Conservation (phyloP, 1,140 invertebrate genomes). For the Drosophila kohkoa region DNA sequence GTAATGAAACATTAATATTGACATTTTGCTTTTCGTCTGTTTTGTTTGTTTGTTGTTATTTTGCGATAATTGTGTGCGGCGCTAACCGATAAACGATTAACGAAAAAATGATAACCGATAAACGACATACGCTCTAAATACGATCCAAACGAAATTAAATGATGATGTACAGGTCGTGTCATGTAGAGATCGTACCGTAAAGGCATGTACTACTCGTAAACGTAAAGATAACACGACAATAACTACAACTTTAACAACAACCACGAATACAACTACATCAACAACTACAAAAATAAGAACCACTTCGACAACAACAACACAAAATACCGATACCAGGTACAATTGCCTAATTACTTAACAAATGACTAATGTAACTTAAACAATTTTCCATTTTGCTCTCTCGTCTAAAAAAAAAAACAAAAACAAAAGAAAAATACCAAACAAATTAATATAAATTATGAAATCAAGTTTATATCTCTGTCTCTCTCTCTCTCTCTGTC, state of each 20-base stretch:
- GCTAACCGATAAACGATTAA: slow-evolving; percentile 26
- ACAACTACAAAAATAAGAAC: slow-evolving; percentile 62
- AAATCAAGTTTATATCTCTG: slow-evolving; percentile 63
- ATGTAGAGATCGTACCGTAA: slow-evolving; percentile 78
- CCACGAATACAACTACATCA: slow-evolving; percentile 60
- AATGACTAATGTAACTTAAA: slow-evolving; percentile 22
- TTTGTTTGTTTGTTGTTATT: slow-evolving; percentile 44
- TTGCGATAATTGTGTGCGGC: slow-evolving; percentile 18
- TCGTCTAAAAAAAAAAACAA: slow-evolving; percentile 56
- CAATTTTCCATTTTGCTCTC: slow-evolving; percentile 75
- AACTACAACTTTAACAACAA: slow-evolving; percentile 47
- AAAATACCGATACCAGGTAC: slow-evolving; percentile 81
- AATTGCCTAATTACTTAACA: slow-evolving; percentile 61
- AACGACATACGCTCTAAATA: slow-evolving; percentile 14
- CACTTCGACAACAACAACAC: slow-evolving; percentile 82
- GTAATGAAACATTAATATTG: slow-evolving; percentile 50
- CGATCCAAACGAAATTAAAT: slow-evolving; percentile 21
- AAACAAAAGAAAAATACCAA: slow-evolving; percentile 34
- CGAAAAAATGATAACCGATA: slow-evolving; percentile 30
- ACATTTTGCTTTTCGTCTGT: slow-evolving; percentile 37
- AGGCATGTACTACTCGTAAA: slow-evolving; percentile 79
- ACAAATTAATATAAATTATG: slow-evolving; percentile 52
- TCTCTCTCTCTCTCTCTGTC: slow-evolving; percentile 63
- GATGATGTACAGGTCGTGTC: slow-evolving; percentile 74
- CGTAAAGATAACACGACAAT: slow-evolving; percentile 80